These are phyloP conservation scores for Marasmarcha lunaedactyla DNA, from an alignment of 2,888 invertebrate genomes.

Conservation along the genomic window DNA sequence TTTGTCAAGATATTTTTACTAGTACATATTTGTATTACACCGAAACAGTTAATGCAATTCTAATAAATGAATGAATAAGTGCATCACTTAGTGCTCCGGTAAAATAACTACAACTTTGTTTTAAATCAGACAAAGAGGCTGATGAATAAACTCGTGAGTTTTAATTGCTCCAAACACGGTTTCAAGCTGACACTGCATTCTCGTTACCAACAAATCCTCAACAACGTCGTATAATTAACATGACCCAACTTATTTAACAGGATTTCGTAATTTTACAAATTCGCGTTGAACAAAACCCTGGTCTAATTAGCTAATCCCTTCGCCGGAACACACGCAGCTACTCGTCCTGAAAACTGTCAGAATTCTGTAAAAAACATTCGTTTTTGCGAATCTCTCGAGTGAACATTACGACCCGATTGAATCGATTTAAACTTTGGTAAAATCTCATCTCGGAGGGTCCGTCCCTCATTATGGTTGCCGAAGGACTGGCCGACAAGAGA, in stretches of 20 bases:
- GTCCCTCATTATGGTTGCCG: conserved; percentile 64
- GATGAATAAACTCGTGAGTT: too few species aligned
- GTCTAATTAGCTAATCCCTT: background rate
- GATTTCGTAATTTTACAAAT: too few species aligned
- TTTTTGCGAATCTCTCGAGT: conserved; percentile 32
- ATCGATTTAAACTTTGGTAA: conserved; percentile 61
- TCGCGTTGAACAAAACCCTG: background rate
- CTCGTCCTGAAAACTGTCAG: conserved; percentile 9
- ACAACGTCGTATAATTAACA: background rate
- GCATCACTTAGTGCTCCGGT: too few species aligned
- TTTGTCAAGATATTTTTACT: too few species aligned
- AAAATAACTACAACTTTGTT: too few species aligned
- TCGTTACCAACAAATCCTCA: background rate
- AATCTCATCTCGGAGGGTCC: conserved; percentile 61
- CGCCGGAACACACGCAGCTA: conserved; percentile 1
- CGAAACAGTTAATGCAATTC: too few species aligned
- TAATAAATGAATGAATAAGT: too few species aligned
- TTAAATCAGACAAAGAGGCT: too few species aligned
- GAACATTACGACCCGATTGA: conserved; percentile 60
- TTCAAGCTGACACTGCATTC: background rate
- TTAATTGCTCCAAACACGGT: too few species aligned
- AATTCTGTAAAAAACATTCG: background rate
- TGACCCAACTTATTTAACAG: too few species aligned
- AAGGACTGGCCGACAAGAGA: conserved; percentile 54
- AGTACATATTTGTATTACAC: too few species aligned